These are phyloP conservation scores for Drosophila kambysellisi DNA, from an alignment of 2,888 invertebrate genomes.

Conservation along the genomic window DNA sequence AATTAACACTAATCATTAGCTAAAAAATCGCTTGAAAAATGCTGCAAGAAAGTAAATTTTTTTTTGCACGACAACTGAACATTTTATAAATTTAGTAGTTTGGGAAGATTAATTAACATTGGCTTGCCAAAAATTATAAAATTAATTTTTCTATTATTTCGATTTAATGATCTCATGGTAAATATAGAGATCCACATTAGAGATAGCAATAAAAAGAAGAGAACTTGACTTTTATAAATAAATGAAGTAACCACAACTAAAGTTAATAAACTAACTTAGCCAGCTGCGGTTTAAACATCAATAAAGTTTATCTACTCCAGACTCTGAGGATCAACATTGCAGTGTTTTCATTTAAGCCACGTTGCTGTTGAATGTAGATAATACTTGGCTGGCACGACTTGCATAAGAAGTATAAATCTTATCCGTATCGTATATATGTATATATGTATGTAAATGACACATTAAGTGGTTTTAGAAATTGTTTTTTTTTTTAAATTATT, in stretches of 20 bases:
- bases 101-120: neutral
- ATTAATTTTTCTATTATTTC: neutral
- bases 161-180: neutral
- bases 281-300: neutral
- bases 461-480: conserved; percentile 13
- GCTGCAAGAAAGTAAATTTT: neutral
- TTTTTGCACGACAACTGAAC: neutral
- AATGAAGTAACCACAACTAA: neutral
- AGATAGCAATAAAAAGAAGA: neutral
- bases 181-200: neutral
- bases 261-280: neutral
- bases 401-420: neutral
- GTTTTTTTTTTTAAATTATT: neutral
- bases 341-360: neutral
- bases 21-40: neutral
- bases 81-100: neutral
- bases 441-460: neutral
- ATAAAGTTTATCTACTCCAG: neutral
- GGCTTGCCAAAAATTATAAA: neutral
- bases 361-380: conserved; percentile 6
- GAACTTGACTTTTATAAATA: neutral
- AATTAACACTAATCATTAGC: conserved; percentile 29
- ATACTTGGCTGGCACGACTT: neutral
- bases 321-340: neutral
- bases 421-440: neutral